Evolutionary conservation across 2,888 invertebrate genomes (phyloP), one percentile per base, ranked within the genome.

Genomic region (Pristionchus maxplancki): DNA sequence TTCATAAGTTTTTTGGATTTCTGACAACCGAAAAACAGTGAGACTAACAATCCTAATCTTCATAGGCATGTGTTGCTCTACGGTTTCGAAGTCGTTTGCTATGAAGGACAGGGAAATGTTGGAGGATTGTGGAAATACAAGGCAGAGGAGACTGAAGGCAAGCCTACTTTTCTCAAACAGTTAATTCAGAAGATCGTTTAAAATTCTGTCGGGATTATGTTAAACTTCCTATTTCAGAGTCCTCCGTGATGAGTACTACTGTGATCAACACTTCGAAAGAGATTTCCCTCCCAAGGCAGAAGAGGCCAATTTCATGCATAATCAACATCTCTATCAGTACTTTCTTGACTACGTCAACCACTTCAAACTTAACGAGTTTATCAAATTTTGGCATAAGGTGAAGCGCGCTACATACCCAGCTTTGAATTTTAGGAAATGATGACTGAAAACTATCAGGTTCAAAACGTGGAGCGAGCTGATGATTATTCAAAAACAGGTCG

Each of bases 241-340:
- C 93, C 0, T 95, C 94, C 0, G 94, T 95, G 13, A 95, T 94
- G 92, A 92, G 94, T 37, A 92, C 92, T 9, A 95, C 95, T 0
- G 91, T 95, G 58, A 95, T 95, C 89, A 95, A 95, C 90, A 93
- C 94, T 11, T 94, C 94, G 86, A 95, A 95, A 50, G 95, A 95
- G 89, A 92, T 95, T 89, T 93, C 90, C 95, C 95, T 1, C 95
- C 95, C 1, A 95, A 95, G 0, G 92, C 93, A 58, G 91, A 95
- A 13, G 95, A 93, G 89, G 95, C 95, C 9, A 95, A 95, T 88
- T 95, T 94, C 92, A 94, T 95, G 94, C 95, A 95, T 64, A 95
- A 95, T 91, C 90, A 89, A 81, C 92, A 93, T 15, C 50, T 87
- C 53, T 74, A 24, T 28, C 24, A 50, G 11, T 90, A 95, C 90